Evolutionary conservation across 2,888 invertebrate genomes (phyloP), one percentile per base, ranked within the genome.

Genomic region (Bombylius discolor): DNA sequence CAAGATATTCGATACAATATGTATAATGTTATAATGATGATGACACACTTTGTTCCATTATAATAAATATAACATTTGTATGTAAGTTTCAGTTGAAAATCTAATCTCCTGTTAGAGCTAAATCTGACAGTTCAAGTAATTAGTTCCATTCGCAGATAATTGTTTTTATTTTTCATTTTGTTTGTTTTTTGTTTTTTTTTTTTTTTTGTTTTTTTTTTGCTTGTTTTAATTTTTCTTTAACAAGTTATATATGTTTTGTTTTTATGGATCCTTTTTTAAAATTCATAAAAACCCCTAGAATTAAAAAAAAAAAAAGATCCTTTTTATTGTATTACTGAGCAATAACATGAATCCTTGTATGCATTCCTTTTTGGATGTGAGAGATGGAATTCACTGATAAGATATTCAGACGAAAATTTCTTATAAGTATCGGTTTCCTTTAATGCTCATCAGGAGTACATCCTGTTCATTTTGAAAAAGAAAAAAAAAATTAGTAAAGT

Each of bases 111-210:
- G 23, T 23, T 13, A 45, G 44, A 45, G 31, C 45, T 31, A 39
- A 45, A 45, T 51, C 46, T 45, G 51, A 45, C 51, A 45, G 44
- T 33, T 51, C 39, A 32, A 31, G 42, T 51, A 51, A 51, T 51
- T 51, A 51, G 51, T 51, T 51, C 12, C 44, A 51, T 45, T 33
- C 45, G 45, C 36, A 34, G 44, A 51, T 44, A 51, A 51, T 42
- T 42, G 8, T 42, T 36, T 9, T 42, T 42, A 42, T 42, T 42
- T 42, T 42, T 11, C 23, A 23, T 23, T 23, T 23, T 23, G 23
- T 23, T 23, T 23, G 23, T 23, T 23, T 23, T 23, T 23, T 23
- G 23, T 23, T 23, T 1, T 23, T 23, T 23, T 23, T 23, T 23
- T 23, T 23, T 23, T 1, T 3, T 23, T 23, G 23, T 23, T 23